Evolutionary conservation across 2,113 vertebrate species (phyloP), one percentile per base, ranked within the genome.

Genomic region (Monopterus albus): DNA sequence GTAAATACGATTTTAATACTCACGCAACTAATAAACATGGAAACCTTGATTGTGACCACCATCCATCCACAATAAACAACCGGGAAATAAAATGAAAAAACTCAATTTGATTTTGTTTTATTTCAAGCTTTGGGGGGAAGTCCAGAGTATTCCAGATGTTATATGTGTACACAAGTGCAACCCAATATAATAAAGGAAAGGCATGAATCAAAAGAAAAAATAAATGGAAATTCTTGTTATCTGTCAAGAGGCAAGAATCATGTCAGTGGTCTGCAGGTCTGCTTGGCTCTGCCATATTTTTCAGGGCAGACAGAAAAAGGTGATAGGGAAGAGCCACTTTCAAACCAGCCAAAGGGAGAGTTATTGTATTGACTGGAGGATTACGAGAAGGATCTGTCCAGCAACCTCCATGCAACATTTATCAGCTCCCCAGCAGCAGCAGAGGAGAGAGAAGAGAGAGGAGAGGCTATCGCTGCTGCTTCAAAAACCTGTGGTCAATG

Each of bases 381-480:
- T 86, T 79, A 80, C 49, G 50, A 75, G 47, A 72, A 43, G 3
- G 72, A 70, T 85, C 68, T 83, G 67, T 64, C 70, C 55, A 45
- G 66, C 72, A 78, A 75, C 52, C 63, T 20, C 29, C 43, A 79
- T 82, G 78, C 61, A 88, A 79, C 61, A 84, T 86, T 83, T 65
- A 81, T 83, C 80, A 74, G 56, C 33, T 81, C 53, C 38, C 21
- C 56, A 71, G 75, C 77, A 79, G 79, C 73, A 67, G 64, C 28
- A 68, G 45, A 73, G 51, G 33, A 49, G 36, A 47, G 21, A 39
- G 40, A 49, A 59, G 46, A 14, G 25, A 28, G 29, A 20, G 36
- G 13, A 1, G 59, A 38, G 18, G 2, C 33, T 38, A n/a, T 28
- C 35, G 42, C 50, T 45, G 64, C 60, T 1, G 6, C 60, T 67